A percentile compares a stretch with the other conserved stretches of the same genome.
These are phyloP conservation scores for Solen grandis DNA, from an alignment of 1,140 invertebrate genomes.

Conservation along the genomic window DNA sequence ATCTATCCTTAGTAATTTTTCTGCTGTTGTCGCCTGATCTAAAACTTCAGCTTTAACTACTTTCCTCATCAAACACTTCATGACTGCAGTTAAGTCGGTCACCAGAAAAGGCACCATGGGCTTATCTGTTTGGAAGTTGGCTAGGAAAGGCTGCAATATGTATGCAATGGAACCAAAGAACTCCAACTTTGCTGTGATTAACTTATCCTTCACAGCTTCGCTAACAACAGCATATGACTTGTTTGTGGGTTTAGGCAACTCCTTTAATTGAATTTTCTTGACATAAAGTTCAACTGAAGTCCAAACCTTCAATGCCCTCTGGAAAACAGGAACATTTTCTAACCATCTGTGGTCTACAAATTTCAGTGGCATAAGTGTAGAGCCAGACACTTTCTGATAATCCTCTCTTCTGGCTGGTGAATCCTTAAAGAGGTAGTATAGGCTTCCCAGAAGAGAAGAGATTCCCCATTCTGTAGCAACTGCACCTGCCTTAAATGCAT, in stretches of 20 bases:
- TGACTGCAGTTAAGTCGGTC: background rate
- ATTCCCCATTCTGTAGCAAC: constrained; percentile 44
- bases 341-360: constrained; percentile 1
- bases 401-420: constrained; percentile 37
- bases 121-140: background rate
- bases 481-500: constrained; percentile 45
- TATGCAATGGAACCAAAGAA: background rate
- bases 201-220: background rate
- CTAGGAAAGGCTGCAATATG: constrained; percentile 5
- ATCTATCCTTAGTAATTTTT: background rate
- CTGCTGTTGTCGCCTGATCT: background rate
- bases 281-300: background rate
- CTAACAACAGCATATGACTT: background rate
- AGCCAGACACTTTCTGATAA: background rate
- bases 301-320: background rate
- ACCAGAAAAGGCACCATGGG: constrained; percentile 17
- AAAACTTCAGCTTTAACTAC: background rate
- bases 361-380: constrained; percentile 1
- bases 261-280: background rate
- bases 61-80: background rate
- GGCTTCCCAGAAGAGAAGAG: constrained; percentile 11
- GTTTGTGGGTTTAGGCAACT: background rate
- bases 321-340: constrained; percentile 30
- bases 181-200: constrained; percentile 18
- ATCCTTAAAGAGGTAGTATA: constrained; percentile 58